These are phyloP conservation scores for Tragelaphus strepsiceros DNA, from an alignment of 2,113 vertebrate genomes.

Conservation along the genomic window DNA sequence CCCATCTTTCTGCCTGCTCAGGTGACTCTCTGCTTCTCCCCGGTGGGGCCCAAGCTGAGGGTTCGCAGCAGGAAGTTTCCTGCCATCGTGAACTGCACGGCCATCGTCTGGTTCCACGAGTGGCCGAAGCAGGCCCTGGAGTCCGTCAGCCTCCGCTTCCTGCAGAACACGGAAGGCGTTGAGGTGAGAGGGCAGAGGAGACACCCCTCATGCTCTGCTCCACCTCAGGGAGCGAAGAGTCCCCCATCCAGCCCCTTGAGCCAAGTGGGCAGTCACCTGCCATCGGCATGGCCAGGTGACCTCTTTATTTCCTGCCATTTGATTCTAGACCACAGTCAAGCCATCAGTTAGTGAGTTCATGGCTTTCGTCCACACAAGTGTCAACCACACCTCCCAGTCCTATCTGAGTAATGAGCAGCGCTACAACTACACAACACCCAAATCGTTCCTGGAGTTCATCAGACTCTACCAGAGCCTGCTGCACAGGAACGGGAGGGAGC, in stretches of 20 bases:
- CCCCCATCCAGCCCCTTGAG: neutral
- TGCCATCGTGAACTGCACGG: slow-evolving; percentile 87
- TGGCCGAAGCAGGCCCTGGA: slow-evolving; percentile 94
- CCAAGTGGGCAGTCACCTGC: neutral
- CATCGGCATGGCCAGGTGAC: rapidly evolving
- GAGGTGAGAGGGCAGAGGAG: slow-evolving; percentile 81
- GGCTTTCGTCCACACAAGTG: slow-evolving; percentile 93
- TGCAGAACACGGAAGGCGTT: slow-evolving; percentile 84
- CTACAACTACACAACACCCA: slow-evolving; percentile 96
- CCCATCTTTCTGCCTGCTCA: slow-evolving; percentile 43
- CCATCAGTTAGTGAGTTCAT: slow-evolving; percentile 93
- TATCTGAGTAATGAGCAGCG: slow-evolving; percentile 90
- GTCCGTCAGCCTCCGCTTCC: slow-evolving; percentile 92
- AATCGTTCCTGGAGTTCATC: slow-evolving; percentile 97
- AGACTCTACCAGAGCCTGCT: slow-evolving; percentile 91
- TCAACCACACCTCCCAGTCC: slow-evolving; percentile 86
- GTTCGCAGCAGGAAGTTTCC: slow-evolving; percentile 92
- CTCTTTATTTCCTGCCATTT: slow-evolving; percentile 23
- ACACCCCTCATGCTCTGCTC: neutral
- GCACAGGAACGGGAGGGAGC: slow-evolving; percentile 81
- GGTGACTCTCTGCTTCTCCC: slow-evolving; percentile 94
- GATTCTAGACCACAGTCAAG: slow-evolving; percentile 83
- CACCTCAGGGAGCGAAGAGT: neutral
- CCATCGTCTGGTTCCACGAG: slow-evolving; percentile 94
- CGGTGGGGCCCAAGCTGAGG: slow-evolving; percentile 88